Evolutionary conservation across 2,797 vertebrate species (phyloP).

Genomic region (Cryptoblepharus egeriae): DNA sequence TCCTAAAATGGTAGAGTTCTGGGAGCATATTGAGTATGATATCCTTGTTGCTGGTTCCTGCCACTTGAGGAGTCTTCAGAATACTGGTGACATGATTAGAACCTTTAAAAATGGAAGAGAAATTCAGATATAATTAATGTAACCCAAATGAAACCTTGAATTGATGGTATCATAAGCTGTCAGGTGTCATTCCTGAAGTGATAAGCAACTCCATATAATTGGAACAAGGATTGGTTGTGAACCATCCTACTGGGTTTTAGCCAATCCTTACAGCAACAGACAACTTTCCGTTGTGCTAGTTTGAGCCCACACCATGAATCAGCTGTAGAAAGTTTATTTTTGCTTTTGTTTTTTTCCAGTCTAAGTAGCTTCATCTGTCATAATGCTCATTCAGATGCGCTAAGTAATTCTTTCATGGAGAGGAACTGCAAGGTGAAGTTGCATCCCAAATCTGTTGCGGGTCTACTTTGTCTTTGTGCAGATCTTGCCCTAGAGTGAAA

Average conservation of each 20-base stretch:
- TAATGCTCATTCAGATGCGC: conserved; percentile 39
- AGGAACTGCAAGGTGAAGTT: conserved; percentile 45
- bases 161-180: too few species aligned
- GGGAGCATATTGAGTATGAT: neutral
- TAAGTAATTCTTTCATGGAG: conserved; percentile 45
- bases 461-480: neutral
- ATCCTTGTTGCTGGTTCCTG: neutral
- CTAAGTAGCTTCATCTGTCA: conserved; percentile 55
- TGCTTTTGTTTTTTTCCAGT: conserved; percentile 47
- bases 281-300: conserved; percentile 15
- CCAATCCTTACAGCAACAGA: conserved; percentile 3
- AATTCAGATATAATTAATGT: neutral
- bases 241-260: conserved; percentile 1
- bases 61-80: conserved; percentile 1
- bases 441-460: neutral
- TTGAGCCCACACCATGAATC: neutral
- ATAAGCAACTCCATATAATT: too few species aligned
- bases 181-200: too few species aligned
- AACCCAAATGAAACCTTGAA: neutral
- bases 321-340: conserved; percentile 53
- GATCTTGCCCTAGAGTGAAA: neutral
- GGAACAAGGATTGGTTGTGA: neutral
- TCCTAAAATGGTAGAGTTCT: neutral
- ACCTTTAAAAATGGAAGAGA: conserved; percentile 2
- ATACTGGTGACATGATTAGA: neutral